Evolutionary conservation across 2,888 invertebrate species (phyloP).

Genomic region (Volucella zonaria): DNA sequence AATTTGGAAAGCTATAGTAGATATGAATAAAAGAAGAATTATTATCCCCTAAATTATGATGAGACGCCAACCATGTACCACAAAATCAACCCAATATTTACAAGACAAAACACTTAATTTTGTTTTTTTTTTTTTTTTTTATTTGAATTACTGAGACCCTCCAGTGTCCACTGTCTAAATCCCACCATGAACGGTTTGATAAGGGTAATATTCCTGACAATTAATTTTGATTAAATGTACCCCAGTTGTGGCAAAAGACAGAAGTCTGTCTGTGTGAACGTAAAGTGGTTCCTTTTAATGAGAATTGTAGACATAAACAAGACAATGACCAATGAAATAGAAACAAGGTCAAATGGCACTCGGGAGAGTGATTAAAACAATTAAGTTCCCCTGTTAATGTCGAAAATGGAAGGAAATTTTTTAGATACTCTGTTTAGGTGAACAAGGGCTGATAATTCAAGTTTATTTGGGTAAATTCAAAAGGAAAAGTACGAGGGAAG

Average conservation of each 20-base stretch:
- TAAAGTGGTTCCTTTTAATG: not conserved
- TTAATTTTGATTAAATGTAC: conserved; percentile 32
- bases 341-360: conserved; percentile 15
- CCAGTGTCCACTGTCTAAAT: not conserved
- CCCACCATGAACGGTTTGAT: conserved; percentile 9
- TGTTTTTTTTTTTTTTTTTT: no score
- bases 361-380: conserved; percentile 26
- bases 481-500: no score
- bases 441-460: not conserved
- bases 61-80: no score
- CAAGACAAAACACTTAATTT: no score
- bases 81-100: no score
- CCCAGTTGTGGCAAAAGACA: not conserved
- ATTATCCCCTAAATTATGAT: no score
- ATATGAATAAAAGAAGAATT: no score
- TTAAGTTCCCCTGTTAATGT: conserved; percentile 12
- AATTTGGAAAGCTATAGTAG: no score
- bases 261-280: no score
- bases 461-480: not conserved
- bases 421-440: not conserved
- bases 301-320: not conserved
- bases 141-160: no score
- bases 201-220: conserved; percentile 7
- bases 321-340: conserved; percentile 6
- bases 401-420: not conserved